phyloP scores from a whole-genome alignment of 1,140 invertebrate species.

The Trachymyrmex cornetzi region DNA sequence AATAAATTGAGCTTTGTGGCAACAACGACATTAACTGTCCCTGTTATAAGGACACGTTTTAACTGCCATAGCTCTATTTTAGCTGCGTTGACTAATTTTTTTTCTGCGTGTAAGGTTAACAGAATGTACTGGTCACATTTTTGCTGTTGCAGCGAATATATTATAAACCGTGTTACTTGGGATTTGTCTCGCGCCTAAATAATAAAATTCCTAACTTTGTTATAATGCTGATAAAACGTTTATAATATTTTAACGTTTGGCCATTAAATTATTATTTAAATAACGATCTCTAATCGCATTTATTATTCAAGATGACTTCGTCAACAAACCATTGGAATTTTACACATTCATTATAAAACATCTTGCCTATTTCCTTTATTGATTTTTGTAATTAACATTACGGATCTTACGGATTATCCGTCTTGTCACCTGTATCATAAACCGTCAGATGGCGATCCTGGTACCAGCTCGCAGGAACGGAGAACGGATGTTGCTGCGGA shows the following conservation, averaged over 20 bases:
- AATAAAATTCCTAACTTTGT: background rate
- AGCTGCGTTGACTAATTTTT: too few species aligned
- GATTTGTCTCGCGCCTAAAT: background rate
- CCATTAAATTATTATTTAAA: background rate
- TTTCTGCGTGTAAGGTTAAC: too few species aligned
- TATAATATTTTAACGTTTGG: background rate
- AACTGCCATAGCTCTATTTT: too few species aligned
- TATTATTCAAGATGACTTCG: background rate
- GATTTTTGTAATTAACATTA: background rate
- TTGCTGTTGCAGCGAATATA: too few species aligned
- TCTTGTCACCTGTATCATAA: background rate
- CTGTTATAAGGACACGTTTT: too few species aligned
- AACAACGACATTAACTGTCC: too few species aligned
- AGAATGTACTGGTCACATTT: too few species aligned
- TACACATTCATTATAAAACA: background rate
- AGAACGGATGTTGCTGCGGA: conserved; percentile 68
- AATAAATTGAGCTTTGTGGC: too few species aligned
- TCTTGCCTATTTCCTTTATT: background rate
- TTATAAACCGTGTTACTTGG: too few species aligned
- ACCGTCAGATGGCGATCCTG: conserved; percentile 76
- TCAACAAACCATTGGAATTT: background rate
- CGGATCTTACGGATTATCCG: background rate
- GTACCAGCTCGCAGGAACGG: conserved; percentile 37
- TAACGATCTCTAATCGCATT: background rate
- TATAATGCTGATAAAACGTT: background rate